Evolutionary conservation across 2,888 invertebrate genomes (phyloP).

Genomic region (Hedya salicella): DNA sequence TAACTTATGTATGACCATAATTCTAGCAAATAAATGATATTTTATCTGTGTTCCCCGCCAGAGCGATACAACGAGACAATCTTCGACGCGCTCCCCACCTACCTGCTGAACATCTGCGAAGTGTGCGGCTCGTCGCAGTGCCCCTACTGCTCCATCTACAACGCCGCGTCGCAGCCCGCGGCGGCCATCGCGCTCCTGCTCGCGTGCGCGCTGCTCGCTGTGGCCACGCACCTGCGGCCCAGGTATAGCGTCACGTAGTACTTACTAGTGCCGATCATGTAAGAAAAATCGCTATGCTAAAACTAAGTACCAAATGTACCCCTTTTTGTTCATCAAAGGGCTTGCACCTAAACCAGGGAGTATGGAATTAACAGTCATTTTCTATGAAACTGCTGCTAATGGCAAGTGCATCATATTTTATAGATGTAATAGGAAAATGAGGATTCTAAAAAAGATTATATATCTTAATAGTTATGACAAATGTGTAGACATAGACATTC

Average conservation of each 20-base stretch:
- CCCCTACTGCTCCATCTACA: slow-evolving; percentile 95
- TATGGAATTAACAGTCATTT: no score
- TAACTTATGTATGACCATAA: no score
- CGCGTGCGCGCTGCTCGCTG: slow-evolving; percentile 46
- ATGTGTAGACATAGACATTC: no score
- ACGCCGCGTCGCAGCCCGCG: slow-evolving; percentile 79
- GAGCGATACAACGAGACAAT: slow-evolving; percentile 97
- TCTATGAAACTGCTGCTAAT: no score
- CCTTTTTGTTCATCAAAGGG: no score
- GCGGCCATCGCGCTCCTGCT: slow-evolving; percentile 52
- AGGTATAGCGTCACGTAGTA: slow-evolving; percentile 34
- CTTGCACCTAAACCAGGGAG: no score
- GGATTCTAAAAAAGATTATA: no score
- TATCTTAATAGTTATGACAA: no score
- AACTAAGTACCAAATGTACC: background rate
- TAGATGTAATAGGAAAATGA: no score
- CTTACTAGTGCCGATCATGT: background rate
- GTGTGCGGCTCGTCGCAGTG: slow-evolving; percentile 98
- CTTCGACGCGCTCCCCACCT: slow-evolving; percentile 94
- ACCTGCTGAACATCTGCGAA: slow-evolving; percentile 95
- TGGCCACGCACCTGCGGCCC: slow-evolving; percentile 46
- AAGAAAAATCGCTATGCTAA: background rate
- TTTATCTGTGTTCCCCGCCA: slow-evolving; percentile 81
- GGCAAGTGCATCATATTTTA: no score
- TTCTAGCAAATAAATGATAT: no score